Evolutionary conservation across 2,797 vertebrate species (phyloP), one percentile per base, ranked within the genome.

Genomic region (Forpus xanthops): DNA sequence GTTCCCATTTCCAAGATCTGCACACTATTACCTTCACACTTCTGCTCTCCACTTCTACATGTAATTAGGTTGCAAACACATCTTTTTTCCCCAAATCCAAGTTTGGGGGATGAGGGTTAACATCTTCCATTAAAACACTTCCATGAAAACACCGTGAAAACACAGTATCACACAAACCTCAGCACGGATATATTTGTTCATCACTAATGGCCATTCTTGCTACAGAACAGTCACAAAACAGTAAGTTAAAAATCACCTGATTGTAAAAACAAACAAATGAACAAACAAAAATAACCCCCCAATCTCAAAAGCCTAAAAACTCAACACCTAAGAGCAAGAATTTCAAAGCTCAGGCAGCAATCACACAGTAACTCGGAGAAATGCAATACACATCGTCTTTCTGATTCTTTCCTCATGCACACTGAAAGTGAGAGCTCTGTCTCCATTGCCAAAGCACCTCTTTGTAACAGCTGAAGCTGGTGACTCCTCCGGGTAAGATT

Each of bases 321-420:
- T 45, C 27, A 33, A 14, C 33, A 25, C 7, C 8, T 11, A 6
- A 24, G 49, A 49, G 58, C 3, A 27, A 72, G 41, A 28, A 44
- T 70, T 67, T 85, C 30, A 31, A 61, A 79, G 33, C 37, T 68
- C 41, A 58, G 50, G 65, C 23, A 74, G 31, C 2, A 24, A 41
- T 15, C 37, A 39, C 27, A n/a, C 31, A 33, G 19, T 4, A 50
- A 42, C 50, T 66, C 85, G 35, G 60, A 61, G 58, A 85, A 92
- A 35, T 1, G 25, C 1, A 27, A 66, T 4, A 7, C 0, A 3
- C 5, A 2, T 70, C 11, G 25, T 30, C 33, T 21, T 58, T 61
- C 47, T 27, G 20, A 75, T 24, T 47, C 60, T 58, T 28, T 61
- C 56, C 74, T 73, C 21, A 1, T 4, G 6, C 30, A n/a, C 23